These are phyloP conservation scores for Ctenosaura bakeri DNA, from an alignment of 2,797 vertebrate species.

Conservation along the genomic window DNA sequence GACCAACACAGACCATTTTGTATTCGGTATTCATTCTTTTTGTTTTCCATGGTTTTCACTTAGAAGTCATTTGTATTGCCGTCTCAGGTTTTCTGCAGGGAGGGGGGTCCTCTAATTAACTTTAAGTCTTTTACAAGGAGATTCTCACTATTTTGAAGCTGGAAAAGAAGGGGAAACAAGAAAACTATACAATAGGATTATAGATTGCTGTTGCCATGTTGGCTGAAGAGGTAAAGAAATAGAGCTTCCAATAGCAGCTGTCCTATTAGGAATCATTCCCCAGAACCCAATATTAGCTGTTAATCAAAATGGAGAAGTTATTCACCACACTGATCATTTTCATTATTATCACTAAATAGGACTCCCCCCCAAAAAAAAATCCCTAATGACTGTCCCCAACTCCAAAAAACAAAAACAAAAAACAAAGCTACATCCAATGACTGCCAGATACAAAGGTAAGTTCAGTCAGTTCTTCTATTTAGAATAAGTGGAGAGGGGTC, in stretches of 20 bases:
- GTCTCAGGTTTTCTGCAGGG: not conserved
- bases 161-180: not conserved
- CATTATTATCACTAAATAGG: not conserved
- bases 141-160: not conserved
- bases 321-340: not conserved
- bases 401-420: too few relatives aligned
- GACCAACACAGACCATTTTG: not conserved
- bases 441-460: too few relatives aligned
- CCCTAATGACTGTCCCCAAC: not conserved
- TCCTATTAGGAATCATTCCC: not conserved
- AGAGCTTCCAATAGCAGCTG: not conserved
- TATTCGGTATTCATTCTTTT: not conserved
- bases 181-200: not conserved
- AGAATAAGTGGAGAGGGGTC: too few relatives aligned
- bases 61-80: slow-evolving; percentile 13
- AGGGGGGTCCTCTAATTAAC: not conserved
- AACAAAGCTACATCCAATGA: too few relatives aligned
- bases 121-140: not conserved
- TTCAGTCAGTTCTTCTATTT: too few relatives aligned
- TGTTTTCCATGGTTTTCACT: slow-evolving; percentile 14
- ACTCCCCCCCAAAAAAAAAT: too few relatives aligned
- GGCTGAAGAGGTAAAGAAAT: not conserved
- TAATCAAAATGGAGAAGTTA: not conserved
- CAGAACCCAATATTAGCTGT: not conserved
- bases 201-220: not conserved